Base-by-base conservation (phyloP, 2,797 vertebrate species). In the Hirundo rustica region DNA sequence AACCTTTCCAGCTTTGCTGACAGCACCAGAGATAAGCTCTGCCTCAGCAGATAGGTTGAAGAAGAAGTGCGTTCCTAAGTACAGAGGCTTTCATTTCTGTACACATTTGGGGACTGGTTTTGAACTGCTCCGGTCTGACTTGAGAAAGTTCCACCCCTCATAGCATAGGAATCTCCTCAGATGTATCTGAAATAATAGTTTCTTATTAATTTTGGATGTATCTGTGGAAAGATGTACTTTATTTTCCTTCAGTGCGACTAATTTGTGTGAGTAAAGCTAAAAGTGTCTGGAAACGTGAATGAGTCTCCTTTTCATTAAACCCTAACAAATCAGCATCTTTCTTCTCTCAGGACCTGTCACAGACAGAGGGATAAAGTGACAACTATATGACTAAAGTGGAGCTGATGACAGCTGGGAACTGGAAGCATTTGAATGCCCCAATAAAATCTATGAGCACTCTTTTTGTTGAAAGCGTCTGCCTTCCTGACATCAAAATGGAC, bases 391-490 rank as follows among this genome's bases (percentile, higher is more conserved):
- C 58, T 71, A 32, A 92, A 93, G 81, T 8, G 6, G 86, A 88
- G 60, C 76, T 92, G 92, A 70, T 96, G 95, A 88, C 90, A 90
- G 91, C 61, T 94, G 93, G 89, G 89, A 96, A 92, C 81, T 87
- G 93, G 78, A 88, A 89, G 68, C 65, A 64, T 73, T 60, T 92
- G 82, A 94, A 96, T 89, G 82, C 70, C 57, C 45, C 94, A 95
- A 93, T 88, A 91, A 94, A 96, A 94, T 86, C 85, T 88, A 45
- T 62, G 89, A 96, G 62, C 85, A 32, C 36, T 81, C 76, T 74
- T 92, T 92, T 94, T 95, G 92, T 81, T 92, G 85, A 94, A 93
- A 92, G 70, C 0, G 50, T 84, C 91, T 96, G 93, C 95, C 85
- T 90, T 92, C 55, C 87, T 81, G 88, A 84, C 80, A 78, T 73